Conservation (phyloP, 2,888 invertebrate species). For the Phaedon cochleariae region DNA sequence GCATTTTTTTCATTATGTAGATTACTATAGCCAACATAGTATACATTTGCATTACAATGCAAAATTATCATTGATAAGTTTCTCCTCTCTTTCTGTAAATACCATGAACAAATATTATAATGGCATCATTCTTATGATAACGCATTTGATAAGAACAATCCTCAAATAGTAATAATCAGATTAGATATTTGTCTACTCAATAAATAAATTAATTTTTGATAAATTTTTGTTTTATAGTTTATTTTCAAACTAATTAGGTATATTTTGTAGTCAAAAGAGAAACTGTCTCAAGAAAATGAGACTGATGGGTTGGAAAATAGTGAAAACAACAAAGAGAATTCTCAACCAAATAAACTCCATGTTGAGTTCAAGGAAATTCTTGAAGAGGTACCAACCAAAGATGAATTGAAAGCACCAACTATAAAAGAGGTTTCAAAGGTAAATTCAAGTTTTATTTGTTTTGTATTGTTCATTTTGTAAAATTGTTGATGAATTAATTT, state of each 20-base stretch:
- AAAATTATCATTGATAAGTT: too few species aligned
- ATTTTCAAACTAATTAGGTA: neutral
- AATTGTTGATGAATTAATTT: too few species aligned
- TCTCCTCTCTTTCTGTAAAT: too few species aligned
- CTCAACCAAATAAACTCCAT: constrained; percentile 59
- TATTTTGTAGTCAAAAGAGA: constrained; percentile 32
- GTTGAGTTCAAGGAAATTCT: constrained; percentile 75
- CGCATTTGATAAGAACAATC: too few species aligned
- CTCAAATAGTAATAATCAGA: too few species aligned
- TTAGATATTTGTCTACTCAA: too few species aligned
- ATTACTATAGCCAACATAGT: too few species aligned
- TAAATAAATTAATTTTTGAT: neutral
- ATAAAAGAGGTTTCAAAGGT: constrained; percentile 59
- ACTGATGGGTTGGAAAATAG: constrained; percentile 35
- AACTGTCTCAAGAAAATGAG: constrained; percentile 27
- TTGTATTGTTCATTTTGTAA: neutral
- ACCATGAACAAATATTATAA: too few species aligned
- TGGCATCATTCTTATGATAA: too few species aligned
- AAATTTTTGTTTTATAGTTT: neutral
- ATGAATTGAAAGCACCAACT: constrained; percentile 34
- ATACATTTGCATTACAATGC: too few species aligned
- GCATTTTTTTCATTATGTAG: too few species aligned
- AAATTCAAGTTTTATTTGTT: constrained; percentile 3
- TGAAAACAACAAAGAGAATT: constrained; percentile 47
- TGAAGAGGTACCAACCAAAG: constrained; percentile 48